Conservation (phyloP, 2,888 invertebrate genomes). For the Dolichopus griseipennis region DNA sequence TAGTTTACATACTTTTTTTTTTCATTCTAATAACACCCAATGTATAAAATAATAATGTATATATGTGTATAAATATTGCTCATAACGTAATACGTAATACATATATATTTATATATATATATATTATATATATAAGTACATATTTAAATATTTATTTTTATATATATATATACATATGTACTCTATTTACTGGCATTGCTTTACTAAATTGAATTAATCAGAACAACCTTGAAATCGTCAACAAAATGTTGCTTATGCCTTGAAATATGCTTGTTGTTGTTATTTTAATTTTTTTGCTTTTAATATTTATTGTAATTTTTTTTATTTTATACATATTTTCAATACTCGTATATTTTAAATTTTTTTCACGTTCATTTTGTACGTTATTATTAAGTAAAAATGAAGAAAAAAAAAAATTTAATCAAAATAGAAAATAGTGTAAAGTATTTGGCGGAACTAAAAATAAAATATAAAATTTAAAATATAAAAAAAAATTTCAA, state of each 20-base stretch:
- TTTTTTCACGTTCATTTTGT: no score
- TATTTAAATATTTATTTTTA: no score
- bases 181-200: constrained; percentile 4
- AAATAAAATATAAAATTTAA: neutral
- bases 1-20: no score
- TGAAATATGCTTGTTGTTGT: neutral
- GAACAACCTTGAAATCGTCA: constrained; percentile 4
- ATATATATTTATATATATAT: no score
- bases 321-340: neutral
- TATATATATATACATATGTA: neutral
- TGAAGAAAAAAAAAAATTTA: no score
- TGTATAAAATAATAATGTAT: no score
- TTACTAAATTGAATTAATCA: constrained; percentile 2
- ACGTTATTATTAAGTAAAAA: no score
- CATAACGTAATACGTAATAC: no score
- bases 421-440: neutral
- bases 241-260: neutral
- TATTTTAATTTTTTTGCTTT: neutral
- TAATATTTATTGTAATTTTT: neutral
- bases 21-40: no score
- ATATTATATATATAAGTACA: no score
- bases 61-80: no score
- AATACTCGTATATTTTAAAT: no score
- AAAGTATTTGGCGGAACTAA: neutral
- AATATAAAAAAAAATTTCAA: neutral